A percentile compares a stretch with the other conserved stretches of the same genome.
These are phyloP conservation scores for Aphaenogaster rudis DNA, from an alignment of 1,140 invertebrate species.

Conservation along the genomic window DNA sequence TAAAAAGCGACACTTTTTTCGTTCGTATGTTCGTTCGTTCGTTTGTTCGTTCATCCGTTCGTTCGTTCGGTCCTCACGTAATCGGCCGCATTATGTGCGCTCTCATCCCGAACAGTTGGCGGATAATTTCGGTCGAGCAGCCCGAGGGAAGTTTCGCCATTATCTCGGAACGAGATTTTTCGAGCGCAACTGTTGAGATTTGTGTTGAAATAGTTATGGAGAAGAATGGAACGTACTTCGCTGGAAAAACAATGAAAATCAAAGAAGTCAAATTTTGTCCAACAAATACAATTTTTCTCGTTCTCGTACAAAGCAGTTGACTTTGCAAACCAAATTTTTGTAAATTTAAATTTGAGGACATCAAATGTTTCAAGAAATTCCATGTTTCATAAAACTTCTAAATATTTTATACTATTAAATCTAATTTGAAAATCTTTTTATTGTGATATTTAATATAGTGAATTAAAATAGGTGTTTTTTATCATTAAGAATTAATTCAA, in stretches of 20 bases:
- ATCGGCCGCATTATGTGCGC: constrained; percentile 50
- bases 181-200: constrained; percentile 51
- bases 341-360: background rate
- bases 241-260: background rate
- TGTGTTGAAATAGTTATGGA: constrained; percentile 50
- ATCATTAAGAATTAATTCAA: constrained; percentile 1
- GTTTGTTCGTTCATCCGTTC: background rate
- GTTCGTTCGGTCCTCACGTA: constrained; percentile 24
- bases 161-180: constrained; percentile 59
- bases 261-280: constrained; percentile 17
- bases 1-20: constrained; percentile 40
- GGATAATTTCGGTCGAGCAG: constrained; percentile 50
- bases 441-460: background rate
- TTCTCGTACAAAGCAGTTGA: background rate
- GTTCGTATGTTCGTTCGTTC: background rate
- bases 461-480: constrained; percentile 8
- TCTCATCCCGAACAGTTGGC: constrained; percentile 44
- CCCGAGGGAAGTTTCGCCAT: constrained; percentile 47
- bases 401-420: background rate
- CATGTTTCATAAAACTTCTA: background rate
- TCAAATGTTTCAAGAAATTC: background rate
- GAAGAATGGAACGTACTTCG: background rate
- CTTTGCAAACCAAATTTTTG: constrained; percentile 10
- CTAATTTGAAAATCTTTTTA: background rate
- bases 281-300: constrained; percentile 3